phyloP scores from a whole-genome alignment of 2,888 invertebrate species.

The Archips crataeganus region DNA sequence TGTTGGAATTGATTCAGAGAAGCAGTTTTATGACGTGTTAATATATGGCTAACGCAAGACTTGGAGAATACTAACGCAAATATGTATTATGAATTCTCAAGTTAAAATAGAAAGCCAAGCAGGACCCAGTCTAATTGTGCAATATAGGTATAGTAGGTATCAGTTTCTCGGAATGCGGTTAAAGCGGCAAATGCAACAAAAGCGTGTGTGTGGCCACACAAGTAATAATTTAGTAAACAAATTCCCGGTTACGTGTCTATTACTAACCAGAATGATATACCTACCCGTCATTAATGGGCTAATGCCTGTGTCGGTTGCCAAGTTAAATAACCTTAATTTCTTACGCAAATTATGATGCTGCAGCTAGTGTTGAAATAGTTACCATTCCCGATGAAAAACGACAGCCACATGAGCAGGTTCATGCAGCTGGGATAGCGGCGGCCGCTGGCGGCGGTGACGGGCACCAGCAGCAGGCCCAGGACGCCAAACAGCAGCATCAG shows the following conservation, averaged over 20 bases:
- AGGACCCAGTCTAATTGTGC: no score
- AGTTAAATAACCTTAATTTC: background rate
- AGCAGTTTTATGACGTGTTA: constrained; percentile 26
- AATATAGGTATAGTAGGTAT: no score
- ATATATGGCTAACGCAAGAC: constrained; percentile 14
- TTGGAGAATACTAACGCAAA: background rate
- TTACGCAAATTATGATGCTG: background rate
- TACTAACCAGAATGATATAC: no score
- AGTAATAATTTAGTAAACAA: no score
- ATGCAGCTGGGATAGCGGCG: constrained; percentile 80
- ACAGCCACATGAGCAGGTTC: constrained; percentile 95
- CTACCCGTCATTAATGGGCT: no score
- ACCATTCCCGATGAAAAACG: constrained; percentile 92
- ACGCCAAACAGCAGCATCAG: constrained; percentile 92
- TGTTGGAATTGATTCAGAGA: constrained; percentile 25
- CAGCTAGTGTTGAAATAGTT: constrained; percentile 39
- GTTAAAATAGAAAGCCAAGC: background rate
- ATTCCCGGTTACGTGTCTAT: no score
- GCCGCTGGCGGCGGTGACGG: constrained; percentile 77
- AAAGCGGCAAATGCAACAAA: no score
- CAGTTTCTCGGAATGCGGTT: no score
- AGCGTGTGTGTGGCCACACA: no score
- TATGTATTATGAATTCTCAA: background rate
- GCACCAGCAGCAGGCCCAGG: constrained; percentile 86
- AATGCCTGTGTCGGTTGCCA: no score